Evolutionary conservation across 2,797 vertebrate species (phyloP), one percentile per base, ranked within the genome.

Genomic region (Myotis myotis): DNA sequence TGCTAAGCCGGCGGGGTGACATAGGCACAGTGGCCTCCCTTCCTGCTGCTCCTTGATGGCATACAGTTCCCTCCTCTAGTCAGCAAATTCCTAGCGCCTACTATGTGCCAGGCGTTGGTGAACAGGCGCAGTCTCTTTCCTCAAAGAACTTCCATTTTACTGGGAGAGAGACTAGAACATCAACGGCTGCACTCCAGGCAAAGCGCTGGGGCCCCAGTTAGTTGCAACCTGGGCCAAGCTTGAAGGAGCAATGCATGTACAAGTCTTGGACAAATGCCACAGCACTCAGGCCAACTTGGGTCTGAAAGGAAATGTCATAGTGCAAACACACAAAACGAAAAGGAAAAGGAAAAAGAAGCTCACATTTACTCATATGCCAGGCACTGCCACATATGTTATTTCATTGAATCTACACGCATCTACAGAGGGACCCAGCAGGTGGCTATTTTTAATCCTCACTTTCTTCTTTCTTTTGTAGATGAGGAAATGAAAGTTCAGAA

Each of bases 301-400:
- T 82, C 89, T 82, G 86, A 94, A 95, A 95, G 62, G 91, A 96
- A 96, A 97, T 94, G 89, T 94, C 95, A 95, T 88, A 64, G 87
- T 89, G 91, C 66, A 89, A 84, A 93, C 96, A 95, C 83, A 36
- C 83, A 55, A 87, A 91, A 95, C 80, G 93, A 80, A 94, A 96
- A 94, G 76, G 33, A 88, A 57, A 80, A 81, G 70, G 87, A 82
- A 80, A 78, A 86, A 83, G 88, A n/a, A 82, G 70, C 78, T 96
- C 93, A 84, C 92, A 68, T 84, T 94, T 81, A 81, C 91, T 85
- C 47, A 85, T 11, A 70, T 91, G 84, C 94, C 95, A 90, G 89
- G 81, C 91, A n/a, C 60, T 41, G 91, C 17, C 84, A 85, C 95
- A 85, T 51, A 51, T 84, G 93, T 64, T 93, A 87, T 81, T 62